Base-by-base conservation (phyloP, 2,113 vertebrate genomes). In the Nannobrachium achirus region DNA sequence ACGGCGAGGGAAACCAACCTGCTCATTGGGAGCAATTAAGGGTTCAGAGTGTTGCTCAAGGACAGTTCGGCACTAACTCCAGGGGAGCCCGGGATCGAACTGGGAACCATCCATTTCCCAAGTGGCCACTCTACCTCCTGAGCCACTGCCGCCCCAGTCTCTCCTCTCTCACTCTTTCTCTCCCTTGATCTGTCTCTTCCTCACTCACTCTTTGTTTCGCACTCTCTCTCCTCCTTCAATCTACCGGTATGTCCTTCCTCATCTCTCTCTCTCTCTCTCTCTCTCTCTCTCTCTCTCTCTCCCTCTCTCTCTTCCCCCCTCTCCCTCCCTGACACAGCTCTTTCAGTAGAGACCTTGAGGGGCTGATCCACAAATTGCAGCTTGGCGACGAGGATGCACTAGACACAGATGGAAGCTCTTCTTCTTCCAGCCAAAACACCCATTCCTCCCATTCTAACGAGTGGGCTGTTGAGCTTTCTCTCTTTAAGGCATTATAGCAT, bases 131-230 rank as follows among this genome's bases (percentile, higher is more conserved):
- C 25, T 33, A 33, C 25, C 25, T 33, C 25, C 25, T 33, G 6
- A 33, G 6, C 3, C 6, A 33, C 25, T 33, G 25, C 25, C 6
- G 56, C 65, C 48, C 71, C 15, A 53, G n/a, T 67, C 73, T 20
- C 19, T 68, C 41, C 68, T n/a, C 10, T 59, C 42, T 51, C 69
- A 78, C 64, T n/a, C 52, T 61, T 16, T n/a, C 25, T 42, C 7
- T 16, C 71, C 50, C 46, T 40, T 59, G 20, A 1, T 60, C 52
- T 11, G 6, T 5, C 9, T 3, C 20, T 11, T 16, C 13, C 62
- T 64, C 62, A 50, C 63, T 79, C 40, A n/a, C 58, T 64, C 52
- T 38, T 10, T n/a, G n/a, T n/a, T n/a, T n/a, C n/a, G n/a, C n/a
- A n/a, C 18, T 48, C n/a, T n/a, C 7, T 15, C 40, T 20, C 7